Evolutionary conservation across 1,140 invertebrate genomes (phyloP).

Genomic region (Medauroidea extradentata): DNA sequence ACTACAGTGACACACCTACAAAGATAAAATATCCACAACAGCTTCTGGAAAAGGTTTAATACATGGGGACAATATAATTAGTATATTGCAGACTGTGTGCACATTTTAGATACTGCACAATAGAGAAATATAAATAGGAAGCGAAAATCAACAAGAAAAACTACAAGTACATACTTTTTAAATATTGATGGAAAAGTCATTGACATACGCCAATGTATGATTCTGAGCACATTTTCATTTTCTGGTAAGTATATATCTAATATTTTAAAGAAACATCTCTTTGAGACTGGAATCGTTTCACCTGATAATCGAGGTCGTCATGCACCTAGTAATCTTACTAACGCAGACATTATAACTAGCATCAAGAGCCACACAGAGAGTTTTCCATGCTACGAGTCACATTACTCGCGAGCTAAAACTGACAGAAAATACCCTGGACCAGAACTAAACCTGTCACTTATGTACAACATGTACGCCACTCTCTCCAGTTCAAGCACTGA

Average conservation of each 20-base stretch:
- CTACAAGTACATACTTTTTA: constrained; percentile 3
- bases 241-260: background rate
- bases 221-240: constrained; percentile 8
- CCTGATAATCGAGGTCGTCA: constrained; percentile 6
- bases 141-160: constrained; percentile 1
- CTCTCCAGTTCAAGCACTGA: background rate
- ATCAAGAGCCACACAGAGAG: constrained; percentile 8
- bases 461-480: constrained; percentile 1
- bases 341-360: constrained; percentile 1
- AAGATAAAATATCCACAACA: no score
- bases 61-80: no score
- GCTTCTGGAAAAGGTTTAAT: no score
- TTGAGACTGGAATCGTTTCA: constrained; percentile 6
- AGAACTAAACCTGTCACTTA: constrained; percentile 5
- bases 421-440: constrained; percentile 9
- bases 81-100: no score
- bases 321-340: constrained; percentile 6
- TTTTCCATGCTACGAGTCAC: constrained; percentile 10
- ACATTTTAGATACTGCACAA: no score
- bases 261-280: constrained; percentile 4
- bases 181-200: constrained; percentile 5
- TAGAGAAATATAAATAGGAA: no score
- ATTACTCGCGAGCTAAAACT: constrained; percentile 13
- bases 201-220: constrained; percentile 6
- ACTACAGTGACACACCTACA: no score